These are phyloP conservation scores for Paradoxurus hermaphroditus DNA, from an alignment of 2,113 vertebrate species.

Conservation along the genomic window DNA sequence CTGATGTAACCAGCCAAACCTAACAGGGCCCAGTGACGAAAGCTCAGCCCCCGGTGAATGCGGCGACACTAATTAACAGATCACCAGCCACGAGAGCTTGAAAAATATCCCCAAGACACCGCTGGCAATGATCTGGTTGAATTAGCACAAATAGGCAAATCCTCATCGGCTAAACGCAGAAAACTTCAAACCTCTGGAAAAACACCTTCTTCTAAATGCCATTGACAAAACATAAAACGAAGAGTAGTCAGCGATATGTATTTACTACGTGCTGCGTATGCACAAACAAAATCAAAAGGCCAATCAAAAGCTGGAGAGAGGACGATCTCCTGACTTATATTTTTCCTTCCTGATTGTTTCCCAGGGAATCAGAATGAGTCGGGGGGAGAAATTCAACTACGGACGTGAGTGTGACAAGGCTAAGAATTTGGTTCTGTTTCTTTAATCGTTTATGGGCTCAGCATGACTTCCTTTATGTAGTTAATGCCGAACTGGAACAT, in stretches of 20 bases:
- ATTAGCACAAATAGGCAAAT: background rate
- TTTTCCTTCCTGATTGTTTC: background rate
- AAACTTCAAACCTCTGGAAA: background rate
- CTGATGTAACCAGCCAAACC: background rate
- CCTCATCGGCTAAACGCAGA: background rate
- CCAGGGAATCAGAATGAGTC: background rate
- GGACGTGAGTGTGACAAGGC: background rate
- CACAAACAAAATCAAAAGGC: background rate
- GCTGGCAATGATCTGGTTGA: background rate
- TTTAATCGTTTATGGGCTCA: background rate
- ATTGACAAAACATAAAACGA: background rate
- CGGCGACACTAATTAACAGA: background rate
- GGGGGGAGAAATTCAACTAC: background rate
- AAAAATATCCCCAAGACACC: background rate
- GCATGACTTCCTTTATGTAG: background rate
- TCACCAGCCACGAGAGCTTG: background rate
- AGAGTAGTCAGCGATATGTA: background rate
- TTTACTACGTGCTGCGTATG: accelerated
- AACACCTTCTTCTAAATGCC: background rate
- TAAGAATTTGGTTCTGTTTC: background rate
- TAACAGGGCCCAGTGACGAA: background rate
- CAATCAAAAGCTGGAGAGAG: too few relatives aligned
- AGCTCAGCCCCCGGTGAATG: background rate
- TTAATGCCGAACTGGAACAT: background rate
- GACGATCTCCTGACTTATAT: too few relatives aligned